Base-by-base conservation (phyloP, 2,888 invertebrate species). In the Desoria tigrina region DNA sequence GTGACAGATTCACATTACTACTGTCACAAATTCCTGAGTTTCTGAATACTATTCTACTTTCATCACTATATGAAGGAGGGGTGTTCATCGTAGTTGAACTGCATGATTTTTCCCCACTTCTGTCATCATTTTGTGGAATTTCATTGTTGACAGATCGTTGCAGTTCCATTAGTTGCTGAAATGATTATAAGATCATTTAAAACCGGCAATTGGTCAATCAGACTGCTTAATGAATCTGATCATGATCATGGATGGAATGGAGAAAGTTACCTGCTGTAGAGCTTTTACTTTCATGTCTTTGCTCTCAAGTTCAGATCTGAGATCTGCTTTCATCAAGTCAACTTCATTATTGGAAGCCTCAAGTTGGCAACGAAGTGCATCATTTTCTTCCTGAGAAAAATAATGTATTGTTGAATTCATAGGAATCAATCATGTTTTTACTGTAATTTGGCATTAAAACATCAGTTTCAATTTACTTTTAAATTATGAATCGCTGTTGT, bases 311-410 rank as follows among this genome's bases (percentile, higher is more conserved):
- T 90, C 90, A 62, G 87, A 85, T 78, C 88, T 87, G 53, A 87
- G 85, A 78, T 94, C 94, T 27, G 87, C 85, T 78, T 92, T 90
- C 26, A 94, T 85, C 42, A 94, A 84, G 77, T 92, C 92, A 57
- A 94, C 90, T 83, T 96, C 95, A 81, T 94, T 94, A 80, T 93
- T 93, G 79, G 92, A 93, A 0, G 94, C 95, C 81, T 94, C 94
- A 77, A 95, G 80, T 82, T 94, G 92, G 81, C 94, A 94, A 68
- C 90, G 86, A 32, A 96, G 83, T 74, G 90, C 90, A 77, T 94
- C 94, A 79, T 94, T 95, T 79, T 96, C 95, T 69, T 90, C 90
- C 86, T 90, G 59, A 14, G 55, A 11, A 61, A n/a, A n/a, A n/a
- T n/a, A n/a, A 21, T 14, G 27, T 9, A 57, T n/a, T n/a, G n/a